phyloP scores from a whole-genome alignment of 2,113 vertebrate species.

The Actenoides hombroni region DNA sequence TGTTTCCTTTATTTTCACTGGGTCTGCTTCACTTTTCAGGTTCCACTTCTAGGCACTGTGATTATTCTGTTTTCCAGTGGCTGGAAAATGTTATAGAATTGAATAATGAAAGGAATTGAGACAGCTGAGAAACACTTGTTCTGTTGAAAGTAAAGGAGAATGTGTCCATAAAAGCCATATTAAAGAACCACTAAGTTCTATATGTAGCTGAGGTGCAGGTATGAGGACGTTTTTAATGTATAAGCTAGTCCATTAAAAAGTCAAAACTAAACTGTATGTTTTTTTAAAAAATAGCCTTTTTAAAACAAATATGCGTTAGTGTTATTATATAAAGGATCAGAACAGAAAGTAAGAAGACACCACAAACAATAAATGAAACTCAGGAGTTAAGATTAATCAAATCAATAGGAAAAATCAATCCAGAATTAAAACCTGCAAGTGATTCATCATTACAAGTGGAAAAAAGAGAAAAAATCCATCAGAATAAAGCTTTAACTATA shows the following conservation, averaged over 20 bases:
- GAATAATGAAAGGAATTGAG: not conserved
- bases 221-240: not conserved
- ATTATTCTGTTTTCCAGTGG: not conserved
- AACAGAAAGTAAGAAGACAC: not conserved
- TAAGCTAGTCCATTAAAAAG: not conserved
- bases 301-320: not conserved
- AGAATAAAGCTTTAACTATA: conserved; percentile 63
- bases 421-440: not conserved
- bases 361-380: not conserved
- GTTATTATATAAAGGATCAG: not conserved
- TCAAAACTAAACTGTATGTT: not conserved
- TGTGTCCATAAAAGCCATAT: not conserved
- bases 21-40: not conserved
- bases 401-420: not conserved
- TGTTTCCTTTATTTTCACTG: not conserved
- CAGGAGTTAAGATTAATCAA: not conserved
- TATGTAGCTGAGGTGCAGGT: not conserved
- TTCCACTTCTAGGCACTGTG: not conserved
- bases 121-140: not conserved
- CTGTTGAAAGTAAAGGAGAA: not conserved
- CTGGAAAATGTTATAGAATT: not conserved
- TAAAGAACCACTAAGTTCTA: not conserved
- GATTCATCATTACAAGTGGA: not conserved
- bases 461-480: not conserved
- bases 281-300: not conserved